A percentile compares a stretch with the other conserved stretches of the same genome.
These are phyloP conservation scores for Psettodes erumei DNA, from an alignment of 2,113 vertebrate species.

Conservation along the genomic window DNA sequence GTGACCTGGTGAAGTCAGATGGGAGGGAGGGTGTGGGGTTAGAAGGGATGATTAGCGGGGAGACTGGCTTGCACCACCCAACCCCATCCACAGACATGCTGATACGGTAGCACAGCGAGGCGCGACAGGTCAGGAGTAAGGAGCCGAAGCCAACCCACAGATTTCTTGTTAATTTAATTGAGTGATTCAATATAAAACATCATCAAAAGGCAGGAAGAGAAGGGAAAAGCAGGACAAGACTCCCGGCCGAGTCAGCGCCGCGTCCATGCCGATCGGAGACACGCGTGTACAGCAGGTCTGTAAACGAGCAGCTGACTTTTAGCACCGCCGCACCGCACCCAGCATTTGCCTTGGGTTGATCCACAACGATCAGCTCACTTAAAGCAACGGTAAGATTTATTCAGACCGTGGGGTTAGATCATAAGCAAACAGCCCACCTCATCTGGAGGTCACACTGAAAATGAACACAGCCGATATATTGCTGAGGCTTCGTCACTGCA, in stretches of 20 bases:
- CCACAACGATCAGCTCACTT: background rate
- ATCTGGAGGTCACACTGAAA: background rate
- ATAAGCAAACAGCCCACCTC: background rate
- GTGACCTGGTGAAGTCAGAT: constrained; percentile 68
- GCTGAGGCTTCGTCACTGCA: background rate
- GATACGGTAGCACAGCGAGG: background rate
- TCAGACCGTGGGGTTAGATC: background rate
- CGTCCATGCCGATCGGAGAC: constrained; percentile 22
- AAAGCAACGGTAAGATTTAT: background rate
- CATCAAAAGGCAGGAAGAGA: constrained; percentile 53
- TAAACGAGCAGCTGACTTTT: constrained; percentile 13
- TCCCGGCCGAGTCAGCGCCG: constrained; percentile 20
- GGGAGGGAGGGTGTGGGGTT: constrained; percentile 31
- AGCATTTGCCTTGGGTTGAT: background rate
- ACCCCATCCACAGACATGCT: background rate
- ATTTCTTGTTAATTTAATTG: constrained; percentile 73
- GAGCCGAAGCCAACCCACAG: constrained; percentile 45
- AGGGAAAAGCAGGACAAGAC: constrained; percentile 40
- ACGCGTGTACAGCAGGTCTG: background rate
- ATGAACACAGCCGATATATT: background rate
- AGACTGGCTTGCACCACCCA: background rate
- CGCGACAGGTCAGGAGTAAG: constrained; percentile 26
- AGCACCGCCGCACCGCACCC: background rate
- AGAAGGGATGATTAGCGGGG: constrained; percentile 13
- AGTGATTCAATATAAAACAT: constrained; percentile 73